A percentile compares a stretch with the other conserved stretches of the same genome.
Conservation (phyloP, 2,113 vertebrate species). For the Malurus melanocephalus region DNA sequence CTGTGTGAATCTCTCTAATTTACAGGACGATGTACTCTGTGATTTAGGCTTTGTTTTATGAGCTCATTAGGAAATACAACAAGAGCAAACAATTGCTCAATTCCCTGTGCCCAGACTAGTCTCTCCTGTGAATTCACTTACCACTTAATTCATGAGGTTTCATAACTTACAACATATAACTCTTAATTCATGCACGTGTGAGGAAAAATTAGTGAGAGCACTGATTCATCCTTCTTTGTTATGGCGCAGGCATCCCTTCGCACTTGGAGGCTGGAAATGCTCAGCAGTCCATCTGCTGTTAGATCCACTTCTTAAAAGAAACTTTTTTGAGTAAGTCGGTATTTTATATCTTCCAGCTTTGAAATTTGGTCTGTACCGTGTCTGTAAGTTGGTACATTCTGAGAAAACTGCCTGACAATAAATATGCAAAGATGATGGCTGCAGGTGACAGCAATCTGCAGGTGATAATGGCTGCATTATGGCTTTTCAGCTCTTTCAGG, state of each 20-base stretch:
- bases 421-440: background rate
- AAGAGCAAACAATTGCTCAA: background rate
- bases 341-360: background rate
- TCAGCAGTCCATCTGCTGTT: background rate
- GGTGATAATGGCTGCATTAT: background rate
- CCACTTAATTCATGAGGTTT: background rate
- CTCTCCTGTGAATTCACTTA: background rate
- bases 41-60: background rate
- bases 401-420: background rate
- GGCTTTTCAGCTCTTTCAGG: background rate
- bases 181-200: background rate
- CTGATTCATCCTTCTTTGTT: background rate
- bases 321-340: background rate
- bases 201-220: background rate
- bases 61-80: background rate
- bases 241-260: accelerated
- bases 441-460: background rate
- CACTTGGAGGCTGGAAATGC: background rate
- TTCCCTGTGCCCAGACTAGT: background rate
- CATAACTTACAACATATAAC: background rate
- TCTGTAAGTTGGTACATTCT: background rate
- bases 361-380: background rate
- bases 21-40: background rate
- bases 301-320: background rate
- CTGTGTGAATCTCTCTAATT: background rate